These are phyloP conservation scores for Melanophora roralis DNA, from an alignment of 2,888 invertebrate species.

Conservation along the genomic window DNA sequence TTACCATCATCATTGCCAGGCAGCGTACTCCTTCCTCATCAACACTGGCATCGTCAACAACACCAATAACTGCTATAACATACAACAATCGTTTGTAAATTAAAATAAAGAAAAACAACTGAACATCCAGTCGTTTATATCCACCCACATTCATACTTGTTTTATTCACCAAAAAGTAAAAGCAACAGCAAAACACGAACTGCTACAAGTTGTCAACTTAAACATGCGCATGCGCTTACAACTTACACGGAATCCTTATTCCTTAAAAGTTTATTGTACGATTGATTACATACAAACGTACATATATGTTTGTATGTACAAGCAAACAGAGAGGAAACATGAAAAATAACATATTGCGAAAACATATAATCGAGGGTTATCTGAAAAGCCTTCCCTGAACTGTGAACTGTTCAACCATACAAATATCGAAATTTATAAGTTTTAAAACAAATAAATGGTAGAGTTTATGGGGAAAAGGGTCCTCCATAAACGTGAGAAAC, in stretches of 20 bases:
- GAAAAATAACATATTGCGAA: not conserved
- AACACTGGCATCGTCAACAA: constrained; percentile 64
- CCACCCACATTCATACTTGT: constrained; percentile 69
- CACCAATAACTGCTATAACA: constrained; percentile 33
- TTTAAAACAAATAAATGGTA: too few species aligned
- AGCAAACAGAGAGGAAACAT: not conserved
- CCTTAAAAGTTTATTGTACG: constrained; percentile 50
- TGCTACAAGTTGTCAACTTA: constrained; percentile 73
- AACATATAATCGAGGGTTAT: not conserved
- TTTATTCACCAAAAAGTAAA: not conserved
- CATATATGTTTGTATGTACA: constrained; percentile 28
- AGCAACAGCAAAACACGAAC: constrained; percentile 64
- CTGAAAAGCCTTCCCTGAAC: not conserved
- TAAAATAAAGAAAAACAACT: not conserved
- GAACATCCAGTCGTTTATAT: constrained; percentile 57
- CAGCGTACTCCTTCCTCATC: constrained; percentile 50
- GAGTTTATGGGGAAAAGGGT: too few species aligned
- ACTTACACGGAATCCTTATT: constrained; percentile 64
- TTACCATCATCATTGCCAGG: constrained; percentile 34
- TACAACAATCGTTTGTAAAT: constrained; percentile 52
- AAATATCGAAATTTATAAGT: too few species aligned
- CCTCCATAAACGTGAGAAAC: too few species aligned
- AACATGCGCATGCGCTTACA: constrained; percentile 71
- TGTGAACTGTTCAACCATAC: too few species aligned
- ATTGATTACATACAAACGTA: constrained; percentile 29